A percentile compares a stretch with the other conserved stretches of the same genome.
phyloP scores from a whole-genome alignment of 1,140 invertebrate genomes.

The Notospermus geniculatus region DNA sequence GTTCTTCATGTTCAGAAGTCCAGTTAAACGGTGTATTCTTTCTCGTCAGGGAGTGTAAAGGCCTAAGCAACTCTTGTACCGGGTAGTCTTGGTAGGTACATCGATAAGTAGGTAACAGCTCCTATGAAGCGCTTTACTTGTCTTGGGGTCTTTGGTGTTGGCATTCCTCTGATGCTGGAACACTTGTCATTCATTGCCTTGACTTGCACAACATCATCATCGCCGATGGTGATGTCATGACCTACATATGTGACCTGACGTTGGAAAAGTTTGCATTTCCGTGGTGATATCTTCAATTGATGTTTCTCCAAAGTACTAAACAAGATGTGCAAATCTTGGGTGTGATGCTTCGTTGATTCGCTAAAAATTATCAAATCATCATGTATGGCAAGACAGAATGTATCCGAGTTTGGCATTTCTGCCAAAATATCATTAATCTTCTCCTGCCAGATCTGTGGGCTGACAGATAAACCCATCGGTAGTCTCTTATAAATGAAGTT shows the following conservation, averaged over 20 bases:
- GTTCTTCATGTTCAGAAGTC: neutral
- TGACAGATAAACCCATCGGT: neutral
- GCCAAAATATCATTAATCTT: neutral
- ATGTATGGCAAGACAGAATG: constrained; percentile 1
- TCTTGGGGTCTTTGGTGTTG: neutral
- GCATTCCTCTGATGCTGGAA: neutral
- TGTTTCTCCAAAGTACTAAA: neutral
- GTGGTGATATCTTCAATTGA: neutral
- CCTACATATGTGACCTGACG: neutral
- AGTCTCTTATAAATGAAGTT: neutral
- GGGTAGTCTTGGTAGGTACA: neutral
- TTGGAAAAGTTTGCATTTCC: neutral
- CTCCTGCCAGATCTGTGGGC: neutral
- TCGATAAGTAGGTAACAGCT: neutral
- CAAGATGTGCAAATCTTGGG: neutral
- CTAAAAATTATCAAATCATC: neutral
- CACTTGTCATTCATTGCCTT: neutral
- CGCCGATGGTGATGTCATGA: neutral
- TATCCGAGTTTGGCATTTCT: neutral
- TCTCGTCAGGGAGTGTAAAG: neutral
- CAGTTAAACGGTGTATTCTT: neutral
- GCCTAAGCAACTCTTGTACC: neutral
- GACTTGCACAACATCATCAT: neutral
- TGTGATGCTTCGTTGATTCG: neutral
- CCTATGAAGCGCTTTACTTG: neutral